phyloP scores from a whole-genome alignment of 1,140 invertebrate genomes.

The Drosophila neocordata region DNA sequence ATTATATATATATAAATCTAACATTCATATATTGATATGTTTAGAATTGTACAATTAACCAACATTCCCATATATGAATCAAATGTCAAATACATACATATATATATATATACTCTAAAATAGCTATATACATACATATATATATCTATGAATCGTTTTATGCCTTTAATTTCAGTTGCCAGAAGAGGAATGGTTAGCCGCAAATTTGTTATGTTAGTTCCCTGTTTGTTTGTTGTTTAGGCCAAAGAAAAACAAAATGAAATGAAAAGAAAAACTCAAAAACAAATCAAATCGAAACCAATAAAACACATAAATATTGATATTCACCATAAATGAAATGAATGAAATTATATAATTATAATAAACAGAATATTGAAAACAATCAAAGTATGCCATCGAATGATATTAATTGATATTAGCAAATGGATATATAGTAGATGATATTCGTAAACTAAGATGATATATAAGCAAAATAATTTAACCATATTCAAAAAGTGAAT shows the following conservation, averaged over 20 bases:
- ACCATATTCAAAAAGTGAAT: slow-evolving; percentile 6
- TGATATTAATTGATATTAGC: slow-evolving; percentile 80
- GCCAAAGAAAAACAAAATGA: slow-evolving; percentile 42
- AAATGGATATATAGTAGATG: slow-evolving; percentile 60
- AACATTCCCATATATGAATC: neutral
- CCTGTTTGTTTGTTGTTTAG: slow-evolving; percentile 42
- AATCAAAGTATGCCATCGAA: slow-evolving; percentile 79
- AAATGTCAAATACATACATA: slow-evolving; percentile 4
- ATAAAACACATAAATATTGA: slow-evolving; percentile 33
- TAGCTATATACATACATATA: slow-evolving; percentile 25
- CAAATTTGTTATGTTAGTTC: slow-evolving; percentile 83
- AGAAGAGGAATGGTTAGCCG: slow-evolving; percentile 83
- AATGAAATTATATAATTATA: slow-evolving; percentile 29
- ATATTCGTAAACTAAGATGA: slow-evolving; percentile 30
- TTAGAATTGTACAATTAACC: too few relatives aligned
- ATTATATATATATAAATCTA: neutral
- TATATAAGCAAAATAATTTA: slow-evolving; percentile 48
- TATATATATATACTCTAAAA: neutral
- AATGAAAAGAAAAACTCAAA: slow-evolving; percentile 14
- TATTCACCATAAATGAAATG: slow-evolving; percentile 28
- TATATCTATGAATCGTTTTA: slow-evolving; percentile 55
- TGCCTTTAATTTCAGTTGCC: slow-evolving; percentile 82
- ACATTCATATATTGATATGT: too few relatives aligned
- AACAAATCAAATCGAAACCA: slow-evolving; percentile 20
- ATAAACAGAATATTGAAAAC: slow-evolving; percentile 65